A percentile compares a stretch with the other conserved stretches of the same genome.
Conservation (phyloP, 2,888 invertebrate genomes). For the Conops quadrifasciatus region DNA sequence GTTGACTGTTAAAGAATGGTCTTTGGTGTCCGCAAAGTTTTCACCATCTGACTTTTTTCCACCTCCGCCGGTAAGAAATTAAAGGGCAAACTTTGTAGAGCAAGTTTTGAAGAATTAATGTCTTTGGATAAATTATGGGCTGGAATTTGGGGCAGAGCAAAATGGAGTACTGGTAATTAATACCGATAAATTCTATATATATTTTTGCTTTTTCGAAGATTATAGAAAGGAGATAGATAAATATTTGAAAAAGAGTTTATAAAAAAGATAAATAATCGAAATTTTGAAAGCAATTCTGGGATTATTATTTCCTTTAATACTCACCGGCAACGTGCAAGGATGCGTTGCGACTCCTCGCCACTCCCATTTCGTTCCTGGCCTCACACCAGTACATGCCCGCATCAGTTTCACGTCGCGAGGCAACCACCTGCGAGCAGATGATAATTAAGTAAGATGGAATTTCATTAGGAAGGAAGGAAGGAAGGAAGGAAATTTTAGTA, state of each 20-base stretch:
- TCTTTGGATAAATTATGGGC: too few species aligned
- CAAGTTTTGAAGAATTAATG: too few species aligned
- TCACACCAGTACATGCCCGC: conserved; percentile 90
- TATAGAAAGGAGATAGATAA: conserved; percentile 22
- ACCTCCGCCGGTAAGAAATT: too few species aligned
- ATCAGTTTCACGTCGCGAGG: conserved; percentile 84
- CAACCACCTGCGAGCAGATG: conserved; percentile 69
- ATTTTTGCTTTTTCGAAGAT: too few species aligned
- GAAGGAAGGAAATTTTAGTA: conserved; percentile 32
- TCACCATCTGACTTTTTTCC: too few species aligned
- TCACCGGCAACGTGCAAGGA: conserved; percentile 86
- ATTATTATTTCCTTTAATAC: conserved; percentile 47
- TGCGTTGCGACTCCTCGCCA: conserved; percentile 83
- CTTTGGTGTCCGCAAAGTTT: too few species aligned
- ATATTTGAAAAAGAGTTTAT: conserved; percentile 22
- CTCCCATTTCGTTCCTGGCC: conserved; percentile 83
- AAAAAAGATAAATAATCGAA: conserved; percentile 37
- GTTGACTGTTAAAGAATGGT: too few species aligned
- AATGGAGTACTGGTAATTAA: too few species aligned
- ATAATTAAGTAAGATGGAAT: conserved; percentile 29
- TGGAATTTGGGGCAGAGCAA: too few species aligned
- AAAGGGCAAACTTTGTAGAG: too few species aligned
- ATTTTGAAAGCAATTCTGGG: background rate
- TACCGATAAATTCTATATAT: too few species aligned
- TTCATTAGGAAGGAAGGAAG: conserved; percentile 40